Conservation (phyloP, 2,113 vertebrate species). For the Ceratotherium simum region DNA sequence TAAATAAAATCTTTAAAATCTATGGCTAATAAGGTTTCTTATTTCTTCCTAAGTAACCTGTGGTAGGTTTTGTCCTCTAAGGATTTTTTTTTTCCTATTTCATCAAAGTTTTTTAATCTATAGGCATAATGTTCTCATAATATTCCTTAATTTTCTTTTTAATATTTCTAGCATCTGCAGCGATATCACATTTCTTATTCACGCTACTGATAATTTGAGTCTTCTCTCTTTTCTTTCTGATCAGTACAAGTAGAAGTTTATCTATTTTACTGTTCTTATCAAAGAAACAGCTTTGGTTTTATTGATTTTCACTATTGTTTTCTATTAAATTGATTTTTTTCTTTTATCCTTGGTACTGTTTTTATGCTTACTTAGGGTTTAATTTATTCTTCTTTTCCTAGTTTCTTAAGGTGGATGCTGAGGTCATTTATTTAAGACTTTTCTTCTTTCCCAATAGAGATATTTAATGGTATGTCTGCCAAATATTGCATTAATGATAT, state of each 20-base stretch:
- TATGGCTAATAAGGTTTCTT: not conserved
- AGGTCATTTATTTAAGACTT: too few species aligned
- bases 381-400: too few species aligned
- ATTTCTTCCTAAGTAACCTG: not conserved
- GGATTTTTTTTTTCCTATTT: not conserved
- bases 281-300: not conserved
- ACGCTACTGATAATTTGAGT: not conserved
- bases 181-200: not conserved
- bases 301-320: not conserved
- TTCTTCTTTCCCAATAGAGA: too few species aligned
- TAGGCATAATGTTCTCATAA: not conserved
- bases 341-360: not conserved
- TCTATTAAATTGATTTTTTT: not conserved
- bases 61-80: not conserved
- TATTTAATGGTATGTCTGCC: too few species aligned
- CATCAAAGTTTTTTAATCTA: not conserved
- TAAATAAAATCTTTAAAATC: not conserved
- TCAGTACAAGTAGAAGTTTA: not conserved
- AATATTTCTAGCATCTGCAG: not conserved
- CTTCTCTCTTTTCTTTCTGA: not conserved
- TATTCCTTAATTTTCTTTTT: not conserved
- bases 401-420: too few species aligned
- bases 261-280: not conserved
- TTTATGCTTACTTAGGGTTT: too few species aligned
- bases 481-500: too few species aligned